A percentile compares a stretch with the other conserved stretches of the same genome.
Evolutionary conservation across 2,113 vertebrate genomes (phyloP).

Genomic region (Ammospiza nelsoni): DNA sequence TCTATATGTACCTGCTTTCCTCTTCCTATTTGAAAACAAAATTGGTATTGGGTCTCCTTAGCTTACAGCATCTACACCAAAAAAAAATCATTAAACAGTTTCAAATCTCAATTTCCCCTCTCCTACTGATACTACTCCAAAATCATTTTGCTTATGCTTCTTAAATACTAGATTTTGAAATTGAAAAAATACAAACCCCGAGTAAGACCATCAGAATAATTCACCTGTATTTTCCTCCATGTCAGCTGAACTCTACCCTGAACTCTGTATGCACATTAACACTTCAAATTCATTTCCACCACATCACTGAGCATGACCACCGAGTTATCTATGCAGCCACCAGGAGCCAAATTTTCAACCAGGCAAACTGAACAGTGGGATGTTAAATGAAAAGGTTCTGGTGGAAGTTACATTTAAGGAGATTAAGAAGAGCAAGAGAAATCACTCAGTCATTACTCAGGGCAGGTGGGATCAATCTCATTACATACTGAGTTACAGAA

Average conservation of each 20-base stretch:
- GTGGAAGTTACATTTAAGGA: neutral
- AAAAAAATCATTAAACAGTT: neutral
- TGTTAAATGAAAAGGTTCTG: neutral
- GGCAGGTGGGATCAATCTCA: neutral
- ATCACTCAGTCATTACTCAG: neutral
- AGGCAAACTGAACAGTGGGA: neutral
- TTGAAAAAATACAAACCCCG: neutral
- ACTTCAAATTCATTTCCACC: neutral
- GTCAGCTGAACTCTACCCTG: neutral
- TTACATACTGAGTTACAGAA: neutral
- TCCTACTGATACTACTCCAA: neutral
- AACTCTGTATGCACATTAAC: neutral
- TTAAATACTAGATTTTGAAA: neutral
- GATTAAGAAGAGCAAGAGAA: neutral
- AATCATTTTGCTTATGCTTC: neutral
- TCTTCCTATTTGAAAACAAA: neutral
- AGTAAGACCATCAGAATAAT: neutral
- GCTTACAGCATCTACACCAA: neutral
- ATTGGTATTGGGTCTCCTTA: neutral
- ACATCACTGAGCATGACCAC: neutral
- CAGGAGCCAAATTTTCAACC: neutral
- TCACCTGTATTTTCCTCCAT: neutral
- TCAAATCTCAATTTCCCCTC: neutral
- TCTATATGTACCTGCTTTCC: neutral
- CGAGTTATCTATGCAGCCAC: neutral